Evolutionary conservation across 2,113 vertebrate species (phyloP).

Genomic region (Phodopus roborovskii): DNA sequence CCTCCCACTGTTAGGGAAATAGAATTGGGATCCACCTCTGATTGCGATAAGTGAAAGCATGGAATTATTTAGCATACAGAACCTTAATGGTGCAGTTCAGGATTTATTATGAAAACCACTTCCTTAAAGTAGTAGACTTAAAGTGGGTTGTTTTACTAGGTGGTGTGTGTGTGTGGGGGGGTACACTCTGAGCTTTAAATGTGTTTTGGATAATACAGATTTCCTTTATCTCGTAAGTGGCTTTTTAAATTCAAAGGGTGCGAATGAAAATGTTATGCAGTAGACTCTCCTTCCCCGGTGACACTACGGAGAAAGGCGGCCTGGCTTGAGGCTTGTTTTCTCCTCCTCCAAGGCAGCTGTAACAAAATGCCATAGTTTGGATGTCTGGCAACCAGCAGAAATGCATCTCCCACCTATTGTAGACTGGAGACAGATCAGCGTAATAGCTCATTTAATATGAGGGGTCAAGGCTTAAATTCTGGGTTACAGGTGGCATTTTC

Average conservation of each 20-base stretch:
- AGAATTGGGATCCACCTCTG: conserved; percentile 35
- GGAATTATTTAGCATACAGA: conserved; percentile 68
- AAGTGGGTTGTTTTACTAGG: conserved; percentile 37
- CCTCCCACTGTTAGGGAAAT: conserved; percentile 72
- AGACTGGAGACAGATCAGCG: too few species aligned
- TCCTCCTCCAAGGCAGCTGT: conserved; percentile 44
- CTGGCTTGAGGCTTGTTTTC: background rate
- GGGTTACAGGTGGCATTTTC: background rate
- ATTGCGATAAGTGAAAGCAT: conserved; percentile 39
- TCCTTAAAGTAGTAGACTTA: conserved; percentile 46
- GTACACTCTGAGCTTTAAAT: background rate
- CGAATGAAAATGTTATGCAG: conserved; percentile 29
- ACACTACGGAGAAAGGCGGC: background rate
- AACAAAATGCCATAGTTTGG: background rate
- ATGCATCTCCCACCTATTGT: background rate
- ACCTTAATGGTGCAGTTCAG: conserved; percentile 59
- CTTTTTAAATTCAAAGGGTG: conserved; percentile 18
- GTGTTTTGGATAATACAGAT: conserved; percentile 26
- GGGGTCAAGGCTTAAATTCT: too few species aligned
- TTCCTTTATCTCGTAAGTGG: background rate
- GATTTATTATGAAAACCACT: conserved; percentile 64
- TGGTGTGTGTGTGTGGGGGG: background rate
- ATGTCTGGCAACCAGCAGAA: background rate
- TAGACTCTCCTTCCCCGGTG: conserved; percentile 30
- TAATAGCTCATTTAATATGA: background rate